These are phyloP conservation scores for Acrocephalus kingi DNA, from an alignment of 2,113 vertebrate genomes.

Conservation along the genomic window DNA sequence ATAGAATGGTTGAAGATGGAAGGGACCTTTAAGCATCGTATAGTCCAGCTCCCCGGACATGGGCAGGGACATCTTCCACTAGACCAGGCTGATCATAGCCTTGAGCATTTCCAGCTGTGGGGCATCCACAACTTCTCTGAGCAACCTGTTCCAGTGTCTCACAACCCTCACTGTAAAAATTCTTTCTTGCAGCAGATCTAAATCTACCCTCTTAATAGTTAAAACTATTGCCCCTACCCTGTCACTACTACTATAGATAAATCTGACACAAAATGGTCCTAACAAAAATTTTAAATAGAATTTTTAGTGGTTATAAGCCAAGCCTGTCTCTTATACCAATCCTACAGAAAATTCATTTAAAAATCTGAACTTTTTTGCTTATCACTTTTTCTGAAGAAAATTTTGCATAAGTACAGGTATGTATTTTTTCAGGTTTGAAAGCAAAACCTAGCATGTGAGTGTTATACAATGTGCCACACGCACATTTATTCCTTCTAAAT, in stretches of 20 bases:
- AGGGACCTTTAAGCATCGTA: rapidly evolving
- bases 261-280: background rate
- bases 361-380: background rate
- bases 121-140: background rate
- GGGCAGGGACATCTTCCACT: background rate
- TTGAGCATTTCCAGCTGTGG: background rate
- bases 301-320: background rate
- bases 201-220: background rate
- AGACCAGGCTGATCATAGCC: background rate
- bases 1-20: background rate
- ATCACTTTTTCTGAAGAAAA: background rate
- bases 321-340: background rate
- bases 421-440: background rate
- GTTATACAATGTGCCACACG: background rate
- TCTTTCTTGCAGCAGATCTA: background rate
- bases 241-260: background rate
- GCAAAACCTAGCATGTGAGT: rapidly evolving
- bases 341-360: background rate
- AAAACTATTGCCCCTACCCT: background rate
- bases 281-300: background rate
- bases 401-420: background rate
- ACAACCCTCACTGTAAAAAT: background rate
- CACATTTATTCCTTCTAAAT: background rate
- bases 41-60: background rate
- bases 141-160: background rate